Evolutionary conservation across 2,113 vertebrate genomes (phyloP), one percentile per base, ranked within the genome.

Genomic region (Lycocorax pyrrhopterus): DNA sequence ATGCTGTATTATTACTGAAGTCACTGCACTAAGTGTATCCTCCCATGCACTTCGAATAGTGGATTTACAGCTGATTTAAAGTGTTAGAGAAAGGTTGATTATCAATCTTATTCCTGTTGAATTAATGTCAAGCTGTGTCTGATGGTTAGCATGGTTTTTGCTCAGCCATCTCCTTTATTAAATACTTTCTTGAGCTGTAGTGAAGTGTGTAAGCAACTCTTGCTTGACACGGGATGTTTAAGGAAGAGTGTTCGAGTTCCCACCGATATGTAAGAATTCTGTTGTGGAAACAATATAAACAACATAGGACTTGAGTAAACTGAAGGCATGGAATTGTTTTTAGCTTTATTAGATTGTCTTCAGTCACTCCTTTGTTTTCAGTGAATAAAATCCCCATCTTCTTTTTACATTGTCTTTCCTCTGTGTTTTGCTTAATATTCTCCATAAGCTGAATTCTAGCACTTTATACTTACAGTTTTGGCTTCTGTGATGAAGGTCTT

Each of bases 1-100:
- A 2, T 32, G 8, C 9, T 56, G 29, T 67, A 9, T 18, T 37
- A 11, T 39, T 46, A 4, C 35, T 44, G 41, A 30, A 71, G 47
- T 77, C 27, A 49, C 9, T 60, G n/a, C 44, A 84, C 8, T 47
- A 74, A 33, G 3, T 16, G 3, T 37, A 22, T 52, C 37, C n/a
- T 81, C 25, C 41, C 32, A 16, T 58, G 16, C 0, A 1, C 39
- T 68, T 41, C 1, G 1, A 80, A 23, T 26, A 32, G 13, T 1
- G 1, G 12, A 51, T 90, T 88, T 82, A 66, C 27, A 66, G 37
- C 32, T 73, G 14, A 4, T 47, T 77, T 13, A 26, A 14, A 43
- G 9, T 47, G 25, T 60, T 86, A 13, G 58, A 72, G 44, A 41
- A 63, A 90, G 39, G 32, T 26, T 22, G 5, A 55, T 75, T 79